These are phyloP conservation scores for Megathymus violae DNA, from an alignment of 1,140 invertebrate genomes.

Conservation along the genomic window DNA sequence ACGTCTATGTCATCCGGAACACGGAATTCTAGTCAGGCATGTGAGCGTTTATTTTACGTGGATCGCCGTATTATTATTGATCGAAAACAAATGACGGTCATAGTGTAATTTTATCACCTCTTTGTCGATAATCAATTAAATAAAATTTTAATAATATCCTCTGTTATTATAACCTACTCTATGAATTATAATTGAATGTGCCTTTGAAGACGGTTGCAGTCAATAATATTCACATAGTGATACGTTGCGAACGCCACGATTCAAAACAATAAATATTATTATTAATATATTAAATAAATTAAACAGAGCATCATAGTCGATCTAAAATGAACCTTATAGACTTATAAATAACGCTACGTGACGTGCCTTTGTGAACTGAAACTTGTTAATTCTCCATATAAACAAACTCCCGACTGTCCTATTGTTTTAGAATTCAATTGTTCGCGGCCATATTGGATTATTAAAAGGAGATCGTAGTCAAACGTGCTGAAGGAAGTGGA, in stretches of 20 bases:
- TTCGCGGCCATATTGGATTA: constrained; percentile 30
- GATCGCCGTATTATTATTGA: too few relatives aligned
- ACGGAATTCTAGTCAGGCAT: too few relatives aligned
- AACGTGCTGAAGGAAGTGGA: neutral
- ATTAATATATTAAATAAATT: constrained; percentile 3
- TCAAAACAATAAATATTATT: constrained; percentile 36
- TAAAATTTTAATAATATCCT: constrained; percentile 4
- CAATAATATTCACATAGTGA: constrained; percentile 23
- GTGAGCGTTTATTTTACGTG: too few relatives aligned
- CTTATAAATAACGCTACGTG: constrained; percentile 1
- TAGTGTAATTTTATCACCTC: too few relatives aligned
- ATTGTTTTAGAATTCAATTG: constrained; percentile 22
- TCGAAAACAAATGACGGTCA: too few relatives aligned
- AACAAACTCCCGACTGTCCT: constrained; percentile 25
- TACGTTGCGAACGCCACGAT: constrained; percentile 34
- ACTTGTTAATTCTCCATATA: constrained; percentile 13
- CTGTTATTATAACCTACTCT: constrained; percentile 28
- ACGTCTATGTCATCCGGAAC: too few relatives aligned
- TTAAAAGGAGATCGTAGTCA: constrained; percentile 11
- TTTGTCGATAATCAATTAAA: too few relatives aligned
- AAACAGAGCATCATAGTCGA: neutral
- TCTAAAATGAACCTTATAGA: constrained; percentile 1
- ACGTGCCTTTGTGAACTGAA: neutral
- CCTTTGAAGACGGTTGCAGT: constrained; percentile 41
- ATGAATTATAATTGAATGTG: constrained; percentile 39